A percentile compares a stretch with the other conserved stretches of the same genome.
phyloP scores from a whole-genome alignment of 2,797 vertebrate species.

The Mus caroli region DNA sequence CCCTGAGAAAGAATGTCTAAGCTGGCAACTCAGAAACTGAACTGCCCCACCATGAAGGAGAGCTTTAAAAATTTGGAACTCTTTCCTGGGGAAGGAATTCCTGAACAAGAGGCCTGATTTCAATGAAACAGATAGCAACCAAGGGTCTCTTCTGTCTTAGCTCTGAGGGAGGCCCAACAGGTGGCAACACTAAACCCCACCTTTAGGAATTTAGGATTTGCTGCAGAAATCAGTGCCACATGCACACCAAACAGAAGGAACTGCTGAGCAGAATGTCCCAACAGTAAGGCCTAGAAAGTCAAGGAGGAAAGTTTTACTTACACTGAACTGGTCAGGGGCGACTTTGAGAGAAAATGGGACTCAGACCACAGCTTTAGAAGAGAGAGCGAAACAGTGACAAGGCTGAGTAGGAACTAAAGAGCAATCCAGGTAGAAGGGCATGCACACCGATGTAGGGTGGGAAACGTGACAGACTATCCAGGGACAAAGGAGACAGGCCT shows the following conservation, averaged over 20 bases:
- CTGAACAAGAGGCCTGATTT: background rate
- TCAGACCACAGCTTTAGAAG: constrained; percentile 50
- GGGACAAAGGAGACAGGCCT: background rate
- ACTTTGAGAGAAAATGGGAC: constrained; percentile 50
- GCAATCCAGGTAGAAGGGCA: background rate
- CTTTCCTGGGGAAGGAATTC: background rate
- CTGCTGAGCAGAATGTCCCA: background rate
- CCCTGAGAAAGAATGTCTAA: background rate
- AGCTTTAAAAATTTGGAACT: background rate
- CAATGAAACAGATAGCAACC: background rate
- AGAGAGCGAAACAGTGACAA: constrained; percentile 18
- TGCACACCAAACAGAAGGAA: background rate
- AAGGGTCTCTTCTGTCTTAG: background rate
- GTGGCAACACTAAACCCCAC: background rate
- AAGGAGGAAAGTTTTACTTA: background rate
- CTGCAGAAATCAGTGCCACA: background rate
- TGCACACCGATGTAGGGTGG: background rate
- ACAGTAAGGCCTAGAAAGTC: background rate
- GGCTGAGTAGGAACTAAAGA: constrained; percentile 18
- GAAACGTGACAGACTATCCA: background rate
- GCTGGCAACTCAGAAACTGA: background rate
- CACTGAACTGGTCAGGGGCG: constrained; percentile 41
- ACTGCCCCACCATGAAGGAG: background rate
- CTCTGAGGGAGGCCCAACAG: background rate
- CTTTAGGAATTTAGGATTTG: background rate